Conservation (phyloP, 2,797 vertebrate genomes). For the Rhinoraja longicauda region DNA sequence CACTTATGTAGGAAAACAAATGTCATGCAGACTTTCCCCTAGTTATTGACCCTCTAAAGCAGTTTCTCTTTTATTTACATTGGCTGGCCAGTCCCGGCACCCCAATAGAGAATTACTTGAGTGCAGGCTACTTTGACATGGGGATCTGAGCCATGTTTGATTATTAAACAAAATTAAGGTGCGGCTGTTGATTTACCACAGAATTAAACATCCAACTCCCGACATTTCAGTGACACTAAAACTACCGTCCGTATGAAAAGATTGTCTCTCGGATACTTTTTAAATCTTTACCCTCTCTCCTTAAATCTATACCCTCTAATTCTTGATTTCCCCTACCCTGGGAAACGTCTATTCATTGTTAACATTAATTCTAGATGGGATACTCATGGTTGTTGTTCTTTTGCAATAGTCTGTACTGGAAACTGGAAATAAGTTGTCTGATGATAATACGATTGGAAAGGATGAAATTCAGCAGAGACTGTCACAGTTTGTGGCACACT, state of each 20-base stretch:
- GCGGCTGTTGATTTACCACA: not conserved
- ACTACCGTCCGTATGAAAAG: too few species aligned
- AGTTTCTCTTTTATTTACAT: too few species aligned
- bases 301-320: too few species aligned
- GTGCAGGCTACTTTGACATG: not conserved
- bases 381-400: not conserved
- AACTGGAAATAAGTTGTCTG: constrained; percentile 87
- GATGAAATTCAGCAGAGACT: constrained; percentile 96
- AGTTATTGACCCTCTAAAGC: too few species aligned
- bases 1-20: too few species aligned
- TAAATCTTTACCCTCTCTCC: too few species aligned
- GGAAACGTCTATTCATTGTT: not conserved
- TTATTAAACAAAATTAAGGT: not conserved
- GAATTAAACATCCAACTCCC: not conserved
- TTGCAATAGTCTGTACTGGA: constrained; percentile 81
- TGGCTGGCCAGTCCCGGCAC: not conserved
- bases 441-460: constrained; percentile 95
- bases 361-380: not conserved
- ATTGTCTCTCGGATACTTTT: too few species aligned
- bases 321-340: not conserved
- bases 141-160: not conserved
- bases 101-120: not conserved
- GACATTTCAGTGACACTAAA: not conserved
- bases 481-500: constrained; percentile 92
- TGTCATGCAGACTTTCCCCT: too few species aligned